Base-by-base conservation (phyloP, 1,140 invertebrate species). In the Mycetomoellerius zeteki region DNA sequence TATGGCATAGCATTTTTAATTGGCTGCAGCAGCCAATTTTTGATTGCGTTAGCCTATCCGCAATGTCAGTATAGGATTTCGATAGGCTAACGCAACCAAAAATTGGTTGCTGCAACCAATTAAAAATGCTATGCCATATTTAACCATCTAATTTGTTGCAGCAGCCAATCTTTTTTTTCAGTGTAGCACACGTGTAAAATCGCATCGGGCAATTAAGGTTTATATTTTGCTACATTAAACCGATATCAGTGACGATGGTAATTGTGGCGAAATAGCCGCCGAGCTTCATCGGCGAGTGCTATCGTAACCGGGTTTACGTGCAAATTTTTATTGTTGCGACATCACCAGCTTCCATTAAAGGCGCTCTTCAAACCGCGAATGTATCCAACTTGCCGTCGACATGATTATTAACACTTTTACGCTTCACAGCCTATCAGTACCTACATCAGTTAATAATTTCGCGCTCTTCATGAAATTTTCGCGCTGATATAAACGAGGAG, bases 201-300 rank as follows among this genome's bases (percentile, higher is more conserved):
- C 77, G 27, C 52, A 67, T 75, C 33, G 67, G 56, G 86, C 77
- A 89, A 86, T 87, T 86, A 89, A 73, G 82, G 54, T 88, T 89
- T 88, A 64, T 82, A 86, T 89, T 86, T 85, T 50, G 33, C 33
- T 21, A 43, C 76, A 50, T 80, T 77, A 82, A 81, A 27, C 47
- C 80, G 85, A 69, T 85, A 85, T 85, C 54, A 60, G 6, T 19
- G 52, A 27, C 60, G 33, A 30, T 43, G 16, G 64, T 87, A 82
- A 82, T 86, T 82, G 54, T 47, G 43, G 6, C 43, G 19, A 73
- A 47, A 73, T 62, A 52, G 54, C 54, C 60, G 60, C 30, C 50
- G n/a, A 50, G 12, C 7, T 14, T 54, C 80, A 69, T 58, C 33
- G 60, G 47, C 47, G 16, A 75, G 14, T 24, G 37, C 33, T 47